Evolutionary conservation across 2,888 invertebrate genomes (phyloP), one percentile per base, ranked within the genome.

Genomic region (Osmoderma eremita): DNA sequence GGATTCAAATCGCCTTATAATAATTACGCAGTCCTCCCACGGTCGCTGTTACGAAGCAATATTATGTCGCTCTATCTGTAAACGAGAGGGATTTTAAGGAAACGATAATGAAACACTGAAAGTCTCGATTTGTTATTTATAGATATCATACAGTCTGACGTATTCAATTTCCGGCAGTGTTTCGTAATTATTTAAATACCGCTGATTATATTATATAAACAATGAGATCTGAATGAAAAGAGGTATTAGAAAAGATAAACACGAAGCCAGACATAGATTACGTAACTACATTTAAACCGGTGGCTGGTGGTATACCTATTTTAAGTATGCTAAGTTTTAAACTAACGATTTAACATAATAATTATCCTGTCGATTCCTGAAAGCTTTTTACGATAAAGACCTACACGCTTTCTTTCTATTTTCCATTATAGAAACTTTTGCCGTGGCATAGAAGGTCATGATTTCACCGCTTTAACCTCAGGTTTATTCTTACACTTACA

Each of bases 141-240:
- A 53, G 36, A 6, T 1, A 24, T 30, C 24, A 38, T 12, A 15
- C 17, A 38, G 15, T 53, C n/a, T n/a, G 36, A 53, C 18, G 24
- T 53, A 18, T 36, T 53, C 53, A 53, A 53, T n/a, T 53, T 53
- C 53, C 53, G 53, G 15, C 36, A 53, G 6, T 4, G 15, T 39
- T 24, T 51, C 15, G 38, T 53, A 53, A 53, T 53, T 53, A 53
- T 53, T 53, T 53, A 53, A 38, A 53, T 22, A 36, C 36, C 17
- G 38, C 18, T 39, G 53, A 17, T 17, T 20, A 17, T 18, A 12
- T 18, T 48, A 20, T 12, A 20, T 48, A 48, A 48, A 48, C 20
- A 20, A 20, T 48, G 18, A 1, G 3, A 48, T 12, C 10, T 18
- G 12, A 48, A 48, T 48, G 20, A 17, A 12, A 48, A 18, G 17